Base-by-base conservation (phyloP, 2,797 vertebrate species). In the Lophotriccus pileatus region DNA sequence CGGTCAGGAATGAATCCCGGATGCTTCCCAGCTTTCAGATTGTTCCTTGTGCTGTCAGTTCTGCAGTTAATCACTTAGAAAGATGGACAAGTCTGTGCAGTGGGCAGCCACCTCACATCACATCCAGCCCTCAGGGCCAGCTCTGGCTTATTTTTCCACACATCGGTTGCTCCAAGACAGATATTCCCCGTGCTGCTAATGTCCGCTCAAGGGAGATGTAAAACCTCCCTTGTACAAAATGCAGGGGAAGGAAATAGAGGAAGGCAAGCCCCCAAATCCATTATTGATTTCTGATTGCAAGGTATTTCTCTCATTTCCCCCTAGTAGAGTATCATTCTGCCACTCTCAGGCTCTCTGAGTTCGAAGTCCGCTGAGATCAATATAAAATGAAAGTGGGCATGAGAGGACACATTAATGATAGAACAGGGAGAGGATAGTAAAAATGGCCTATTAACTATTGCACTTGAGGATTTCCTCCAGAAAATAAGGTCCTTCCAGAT, bases 61-160 rank as follows among this genome's bases (percentile, higher is more conserved):
- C 53, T 78, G 52, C 49, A 58, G 52, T 37, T n/a, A 74, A 25
- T 63, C 3, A 3, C 46, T 77, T n/a, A 66, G 60, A 92, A 85
- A 83, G 60, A 68, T 17, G 58, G 74, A 77, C 41, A 49, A 52
- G 24, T 22, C 70, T 67, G 19, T n/a, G 43, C 1, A 3, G 44
- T 41, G 24, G 34, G 14, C 55, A 90, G 24, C 34, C 32, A n/a
- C 64, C 66, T 69, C 60, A n/a, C 0, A 0, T 68, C 56, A 73
- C 8, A 4, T 79, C 47, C 23, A 0, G 0, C 25, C 22, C 50
- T 63, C 30, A 3, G 4, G n/a, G 53, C 25, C 66, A 66, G 44
- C n/a, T 81, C 81, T 76, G 67, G 14, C 50, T 84, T 84, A 60
- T 50, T 87, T 85, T 93, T 91, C 52, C 39, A 70, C n/a, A 25